A percentile compares a stretch with the other conserved stretches of the same genome.
phyloP scores from a whole-genome alignment of 2,797 vertebrate species.

The Psittacula derbiana region DNA sequence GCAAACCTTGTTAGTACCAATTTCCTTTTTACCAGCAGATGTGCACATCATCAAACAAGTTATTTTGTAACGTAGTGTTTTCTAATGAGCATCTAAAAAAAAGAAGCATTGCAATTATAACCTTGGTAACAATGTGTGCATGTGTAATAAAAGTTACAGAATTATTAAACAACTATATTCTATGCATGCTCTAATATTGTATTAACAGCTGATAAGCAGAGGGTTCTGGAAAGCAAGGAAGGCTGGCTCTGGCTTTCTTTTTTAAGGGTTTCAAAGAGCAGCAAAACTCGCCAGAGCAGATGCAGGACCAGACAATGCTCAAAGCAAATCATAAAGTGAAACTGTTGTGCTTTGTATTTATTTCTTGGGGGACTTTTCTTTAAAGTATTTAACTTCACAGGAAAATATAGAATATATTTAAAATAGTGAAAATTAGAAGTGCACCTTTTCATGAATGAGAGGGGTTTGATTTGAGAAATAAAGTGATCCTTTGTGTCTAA shows the following conservation, averaged over 20 bases:
- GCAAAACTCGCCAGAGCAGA: not conserved
- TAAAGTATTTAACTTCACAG: conserved; percentile 35
- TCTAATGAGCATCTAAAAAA: not conserved
- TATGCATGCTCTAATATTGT: not conserved
- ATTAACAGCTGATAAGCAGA: not conserved
- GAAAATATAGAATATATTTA: conserved; percentile 2
- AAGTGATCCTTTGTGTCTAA: conserved; percentile 45
- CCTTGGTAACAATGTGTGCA: not conserved
- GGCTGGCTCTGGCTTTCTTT: not conserved
- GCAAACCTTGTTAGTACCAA: not conserved
- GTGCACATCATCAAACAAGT: not conserved
- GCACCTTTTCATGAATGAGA: conserved; percentile 9
- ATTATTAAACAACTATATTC: not conserved
- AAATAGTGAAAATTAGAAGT: not conserved
- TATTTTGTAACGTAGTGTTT: conserved; percentile 14
- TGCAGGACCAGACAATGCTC: conserved; percentile 33
- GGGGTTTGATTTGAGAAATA: conserved; percentile 35
- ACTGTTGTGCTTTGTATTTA: conserved; percentile 40
- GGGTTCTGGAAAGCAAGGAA: not conserved
- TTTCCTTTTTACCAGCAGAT: conserved; percentile 22
- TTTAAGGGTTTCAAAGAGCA: not conserved
- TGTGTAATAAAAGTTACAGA: not conserved
- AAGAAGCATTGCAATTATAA: not conserved
- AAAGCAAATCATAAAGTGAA: conserved; percentile 10
- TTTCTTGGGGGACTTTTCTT: conserved; percentile 30